These are phyloP conservation scores for Andrena flavipes DNA, from an alignment of 2,888 invertebrate species.

Conservation along the genomic window DNA sequence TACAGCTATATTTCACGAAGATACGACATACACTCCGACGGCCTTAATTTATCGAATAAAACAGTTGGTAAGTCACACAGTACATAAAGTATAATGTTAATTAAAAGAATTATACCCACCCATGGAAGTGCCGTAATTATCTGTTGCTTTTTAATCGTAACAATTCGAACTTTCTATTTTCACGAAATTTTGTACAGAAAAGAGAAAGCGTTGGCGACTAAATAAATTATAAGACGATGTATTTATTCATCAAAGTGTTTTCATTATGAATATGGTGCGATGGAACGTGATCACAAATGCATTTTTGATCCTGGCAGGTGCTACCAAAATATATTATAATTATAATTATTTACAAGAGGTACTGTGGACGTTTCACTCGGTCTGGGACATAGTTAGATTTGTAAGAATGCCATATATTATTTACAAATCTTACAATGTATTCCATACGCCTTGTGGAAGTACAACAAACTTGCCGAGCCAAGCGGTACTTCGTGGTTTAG, in stretches of 20 bases:
- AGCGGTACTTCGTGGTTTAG: slow-evolving; percentile 36
- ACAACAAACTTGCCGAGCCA: slow-evolving; percentile 51
- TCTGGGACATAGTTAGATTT: not conserved
- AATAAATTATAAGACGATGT: slow-evolving; percentile 55
- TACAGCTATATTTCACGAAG: no score
- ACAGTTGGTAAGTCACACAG: slow-evolving; percentile 16
- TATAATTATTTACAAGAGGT: slow-evolving; percentile 14
- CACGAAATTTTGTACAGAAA: slow-evolving; percentile 70
- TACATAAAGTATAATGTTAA: slow-evolving; percentile 11
- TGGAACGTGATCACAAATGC: not conserved
- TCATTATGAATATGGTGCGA: not conserved
- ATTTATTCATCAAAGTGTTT: slow-evolving; percentile 52
- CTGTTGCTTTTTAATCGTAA: slow-evolving; percentile 34
- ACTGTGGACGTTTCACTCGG: not conserved
- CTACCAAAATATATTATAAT: not conserved
- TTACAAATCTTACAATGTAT: slow-evolving; percentile 20
- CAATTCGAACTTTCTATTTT: slow-evolving; percentile 60
- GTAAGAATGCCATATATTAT: slow-evolving; percentile 6
- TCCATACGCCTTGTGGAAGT: slow-evolving; percentile 1
- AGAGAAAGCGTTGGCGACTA: slow-evolving; percentile 44
- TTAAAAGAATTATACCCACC: slow-evolving; percentile 2
- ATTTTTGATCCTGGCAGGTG: not conserved
- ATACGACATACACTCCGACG: no score
- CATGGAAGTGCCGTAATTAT: slow-evolving; percentile 20
- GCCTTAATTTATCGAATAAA: not conserved